These are phyloP conservation scores for Emesis furor DNA, from an alignment of 2,888 invertebrate genomes.

Conservation along the genomic window DNA sequence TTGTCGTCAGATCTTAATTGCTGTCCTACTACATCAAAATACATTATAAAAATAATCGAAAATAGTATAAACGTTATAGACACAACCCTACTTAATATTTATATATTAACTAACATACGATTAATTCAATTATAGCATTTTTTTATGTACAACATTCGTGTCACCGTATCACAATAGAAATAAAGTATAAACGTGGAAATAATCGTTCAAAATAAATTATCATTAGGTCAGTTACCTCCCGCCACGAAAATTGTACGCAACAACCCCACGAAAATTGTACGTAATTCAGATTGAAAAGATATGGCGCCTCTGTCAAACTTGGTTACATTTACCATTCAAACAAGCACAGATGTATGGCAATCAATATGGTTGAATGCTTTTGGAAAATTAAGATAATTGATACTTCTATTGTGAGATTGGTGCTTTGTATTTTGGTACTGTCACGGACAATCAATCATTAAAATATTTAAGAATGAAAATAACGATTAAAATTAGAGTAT, in stretches of 20 bases:
- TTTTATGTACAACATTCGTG: background rate
- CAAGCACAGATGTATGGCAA: background rate
- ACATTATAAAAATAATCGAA: too few species aligned
- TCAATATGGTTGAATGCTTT: background rate
- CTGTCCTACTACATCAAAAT: too few species aligned
- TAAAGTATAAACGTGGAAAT: background rate
- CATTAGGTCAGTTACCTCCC: background rate
- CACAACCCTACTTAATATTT: too few species aligned
- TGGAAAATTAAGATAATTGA: background rate
- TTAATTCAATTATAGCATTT: background rate
- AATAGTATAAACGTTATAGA: too few species aligned
- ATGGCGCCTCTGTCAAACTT: background rate
- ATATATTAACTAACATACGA: too few species aligned
- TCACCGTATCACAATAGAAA: background rate
- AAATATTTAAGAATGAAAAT: too few species aligned
- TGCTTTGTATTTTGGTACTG: background rate
- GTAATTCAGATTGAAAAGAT: constrained; percentile 5
- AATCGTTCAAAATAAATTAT: background rate
- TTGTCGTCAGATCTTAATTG: too few species aligned
- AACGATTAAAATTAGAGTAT: too few species aligned
- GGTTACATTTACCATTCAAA: background rate
- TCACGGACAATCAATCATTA: background rate
- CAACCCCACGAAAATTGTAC: background rate
- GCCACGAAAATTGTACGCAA: background rate
- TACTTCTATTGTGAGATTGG: background rate